Evolutionary conservation across 1,140 invertebrate species (phyloP).

Genomic region (Bombus confusus): DNA sequence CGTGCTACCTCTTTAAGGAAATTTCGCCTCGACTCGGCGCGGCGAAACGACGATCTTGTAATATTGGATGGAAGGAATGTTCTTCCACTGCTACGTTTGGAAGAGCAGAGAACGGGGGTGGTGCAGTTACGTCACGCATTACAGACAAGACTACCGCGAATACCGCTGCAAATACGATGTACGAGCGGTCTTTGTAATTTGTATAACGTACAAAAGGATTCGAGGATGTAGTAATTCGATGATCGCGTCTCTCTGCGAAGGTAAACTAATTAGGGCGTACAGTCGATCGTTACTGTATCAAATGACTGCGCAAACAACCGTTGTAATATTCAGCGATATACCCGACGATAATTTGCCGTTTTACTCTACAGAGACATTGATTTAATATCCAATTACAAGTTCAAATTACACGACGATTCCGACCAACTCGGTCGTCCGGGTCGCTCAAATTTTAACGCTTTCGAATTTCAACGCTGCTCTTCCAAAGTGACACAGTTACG

Average conservation of each 20-base stretch:
- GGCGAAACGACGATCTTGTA: conserved; percentile 3
- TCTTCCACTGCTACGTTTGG: not conserved
- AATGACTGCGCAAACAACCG: not conserved
- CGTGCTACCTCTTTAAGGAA: conserved; percentile 24
- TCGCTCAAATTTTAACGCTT: not conserved
- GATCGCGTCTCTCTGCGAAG: not conserved
- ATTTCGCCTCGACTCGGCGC: not conserved
- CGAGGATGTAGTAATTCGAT: too few relatives aligned
- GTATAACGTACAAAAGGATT: not conserved
- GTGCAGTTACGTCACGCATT: not conserved
- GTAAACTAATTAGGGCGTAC: not conserved
- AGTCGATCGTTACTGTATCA: not conserved
- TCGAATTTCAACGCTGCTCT: not conserved
- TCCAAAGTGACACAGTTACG: not conserved
- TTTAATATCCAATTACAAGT: conserved; percentile 23
- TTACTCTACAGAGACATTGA: not conserved
- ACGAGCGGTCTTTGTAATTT: not conserved
- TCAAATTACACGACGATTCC: not conserved
- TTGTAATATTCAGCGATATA: not conserved
- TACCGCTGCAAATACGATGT: not conserved
- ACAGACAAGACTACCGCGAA: not conserved
- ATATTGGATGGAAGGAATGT: not conserved
- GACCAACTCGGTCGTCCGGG: not conserved
- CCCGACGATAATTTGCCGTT: not conserved
- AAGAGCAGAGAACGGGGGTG: too few relatives aligned